phyloP scores from a whole-genome alignment of 2,888 invertebrate species.

The Camponotus fellah region DNA sequence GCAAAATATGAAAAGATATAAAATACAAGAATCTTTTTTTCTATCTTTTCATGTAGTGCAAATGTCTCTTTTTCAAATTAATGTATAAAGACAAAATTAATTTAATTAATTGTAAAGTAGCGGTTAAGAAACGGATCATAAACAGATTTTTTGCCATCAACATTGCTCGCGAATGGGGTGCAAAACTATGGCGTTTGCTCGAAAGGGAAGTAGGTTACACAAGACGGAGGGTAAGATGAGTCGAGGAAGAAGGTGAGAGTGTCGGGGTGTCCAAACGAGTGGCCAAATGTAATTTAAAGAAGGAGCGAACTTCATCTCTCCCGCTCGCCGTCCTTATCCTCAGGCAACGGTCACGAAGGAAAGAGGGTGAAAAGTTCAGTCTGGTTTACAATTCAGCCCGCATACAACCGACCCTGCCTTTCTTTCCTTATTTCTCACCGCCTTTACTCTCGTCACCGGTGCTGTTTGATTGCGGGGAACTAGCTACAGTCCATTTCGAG shows the following conservation, averaged over 20 bases:
- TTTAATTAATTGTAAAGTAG: conserved; percentile 61
- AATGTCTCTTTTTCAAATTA: too few species aligned
- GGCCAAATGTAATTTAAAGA: conserved; percentile 85
- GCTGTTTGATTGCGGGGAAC: conserved; percentile 75
- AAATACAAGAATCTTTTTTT: neutral
- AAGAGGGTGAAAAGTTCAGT: conserved; percentile 80
- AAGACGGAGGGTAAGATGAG: conserved; percentile 4
- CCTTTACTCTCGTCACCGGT: conserved; percentile 24
- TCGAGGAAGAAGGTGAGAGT: conserved; percentile 42
- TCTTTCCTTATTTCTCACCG: conserved; percentile 34
- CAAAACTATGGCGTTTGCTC: conserved; percentile 24
- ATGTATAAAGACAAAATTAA: conserved; percentile 3
- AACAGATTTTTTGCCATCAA: conserved; percentile 70
- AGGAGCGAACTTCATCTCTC: conserved; percentile 79
- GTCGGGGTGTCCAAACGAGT: conserved; percentile 79
- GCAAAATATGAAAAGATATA: neutral
- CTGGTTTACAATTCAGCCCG: conserved; percentile 83
- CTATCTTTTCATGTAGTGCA: too few species aligned
- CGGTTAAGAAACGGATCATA: conserved; percentile 65
- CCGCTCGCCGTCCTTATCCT: conserved; percentile 60
- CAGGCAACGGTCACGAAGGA: conserved; percentile 77
- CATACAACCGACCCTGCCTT: conserved; percentile 75
- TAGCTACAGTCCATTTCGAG: conserved; percentile 59
- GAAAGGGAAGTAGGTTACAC: conserved; percentile 28
- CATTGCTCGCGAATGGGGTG: conserved; percentile 28